These are phyloP conservation scores for Arctocebus calabarensis DNA, from an alignment of 2,797 vertebrate species.

Conservation along the genomic window DNA sequence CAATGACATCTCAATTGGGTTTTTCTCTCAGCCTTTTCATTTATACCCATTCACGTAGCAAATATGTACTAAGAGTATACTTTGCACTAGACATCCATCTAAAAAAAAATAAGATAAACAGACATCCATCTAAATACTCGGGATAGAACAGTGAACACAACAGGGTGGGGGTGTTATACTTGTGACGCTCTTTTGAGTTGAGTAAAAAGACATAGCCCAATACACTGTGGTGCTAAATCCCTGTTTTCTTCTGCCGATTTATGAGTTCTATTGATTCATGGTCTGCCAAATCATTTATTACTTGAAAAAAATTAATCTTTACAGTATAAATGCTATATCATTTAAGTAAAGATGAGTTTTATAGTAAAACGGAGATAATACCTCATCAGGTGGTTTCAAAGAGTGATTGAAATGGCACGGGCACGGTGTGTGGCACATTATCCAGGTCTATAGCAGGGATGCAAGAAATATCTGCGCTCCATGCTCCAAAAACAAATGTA, in stretches of 20 bases:
- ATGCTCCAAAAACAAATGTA: background rate
- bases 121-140: background rate
- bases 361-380: background rate
- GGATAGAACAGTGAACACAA: background rate
- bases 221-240: background rate
- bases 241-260: background rate
- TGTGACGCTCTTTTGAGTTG: background rate
- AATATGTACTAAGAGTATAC: background rate
- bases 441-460: background rate
- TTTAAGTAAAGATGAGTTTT: background rate
- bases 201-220: background rate
- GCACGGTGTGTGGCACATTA: too few species aligned
- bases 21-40: background rate
- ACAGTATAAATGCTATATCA: background rate
- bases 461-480: background rate
- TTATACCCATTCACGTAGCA: background rate
- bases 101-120: too few species aligned
- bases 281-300: background rate
- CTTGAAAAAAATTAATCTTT: conserved; percentile 15
- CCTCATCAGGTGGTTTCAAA: background rate
- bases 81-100: background rate
- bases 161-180: background rate
- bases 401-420: background rate
- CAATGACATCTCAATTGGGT: background rate
- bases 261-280: background rate